These are phyloP conservation scores for Hypomecis atomaria DNA, from an alignment of 2,888 invertebrate species.

Conservation along the genomic window DNA sequence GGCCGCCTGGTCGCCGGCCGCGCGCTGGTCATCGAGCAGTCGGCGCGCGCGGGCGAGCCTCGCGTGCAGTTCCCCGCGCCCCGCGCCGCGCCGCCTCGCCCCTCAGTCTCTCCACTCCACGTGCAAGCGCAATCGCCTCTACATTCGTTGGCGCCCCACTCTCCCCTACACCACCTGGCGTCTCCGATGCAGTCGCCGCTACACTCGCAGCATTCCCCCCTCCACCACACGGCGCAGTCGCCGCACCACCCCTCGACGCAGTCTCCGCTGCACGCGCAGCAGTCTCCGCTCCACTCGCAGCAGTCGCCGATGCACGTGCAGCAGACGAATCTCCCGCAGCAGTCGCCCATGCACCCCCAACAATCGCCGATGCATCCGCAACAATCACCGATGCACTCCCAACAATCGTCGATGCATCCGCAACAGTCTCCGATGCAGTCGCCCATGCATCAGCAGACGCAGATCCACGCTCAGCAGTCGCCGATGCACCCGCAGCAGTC, in stretches of 20 bases:
- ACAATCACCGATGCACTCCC: slow-evolving; percentile 45
- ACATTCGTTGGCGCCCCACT: slow-evolving; percentile 62
- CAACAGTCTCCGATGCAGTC: slow-evolving; percentile 64
- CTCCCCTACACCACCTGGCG: slow-evolving; percentile 54
- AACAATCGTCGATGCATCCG: slow-evolving; percentile 55
- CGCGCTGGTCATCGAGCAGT: slow-evolving; percentile 75
- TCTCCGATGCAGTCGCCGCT: slow-evolving; percentile 70
- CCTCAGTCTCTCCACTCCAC: slow-evolving; percentile 69
- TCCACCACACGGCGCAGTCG: slow-evolving; percentile 61
- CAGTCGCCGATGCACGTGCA: slow-evolving; percentile 65
- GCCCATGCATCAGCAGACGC: slow-evolving; percentile 71
- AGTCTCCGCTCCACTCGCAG: slow-evolving; percentile 65
- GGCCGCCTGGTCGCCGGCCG: slow-evolving; percentile 68
- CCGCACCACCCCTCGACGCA: slow-evolving; percentile 55
- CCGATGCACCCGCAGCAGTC: slow-evolving; percentile 67
- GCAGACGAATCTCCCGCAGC: slow-evolving; percentile 39
- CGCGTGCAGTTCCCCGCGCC: slow-evolving; percentile 66
- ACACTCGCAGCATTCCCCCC: slow-evolving; percentile 63
- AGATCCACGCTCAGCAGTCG: slow-evolving; percentile 63
- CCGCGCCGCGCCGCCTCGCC: slow-evolving; percentile 62
- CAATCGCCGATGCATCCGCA: slow-evolving; percentile 64
- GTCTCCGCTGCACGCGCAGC: slow-evolving; percentile 63
- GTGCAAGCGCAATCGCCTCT: slow-evolving; percentile 60
- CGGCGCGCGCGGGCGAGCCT: slow-evolving; percentile 60
- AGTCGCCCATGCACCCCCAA: slow-evolving; percentile 61